Evolutionary conservation across 2,797 vertebrate species (phyloP), one percentile per base, ranked within the genome.

Genomic region (Gorsachius magnificus): DNA sequence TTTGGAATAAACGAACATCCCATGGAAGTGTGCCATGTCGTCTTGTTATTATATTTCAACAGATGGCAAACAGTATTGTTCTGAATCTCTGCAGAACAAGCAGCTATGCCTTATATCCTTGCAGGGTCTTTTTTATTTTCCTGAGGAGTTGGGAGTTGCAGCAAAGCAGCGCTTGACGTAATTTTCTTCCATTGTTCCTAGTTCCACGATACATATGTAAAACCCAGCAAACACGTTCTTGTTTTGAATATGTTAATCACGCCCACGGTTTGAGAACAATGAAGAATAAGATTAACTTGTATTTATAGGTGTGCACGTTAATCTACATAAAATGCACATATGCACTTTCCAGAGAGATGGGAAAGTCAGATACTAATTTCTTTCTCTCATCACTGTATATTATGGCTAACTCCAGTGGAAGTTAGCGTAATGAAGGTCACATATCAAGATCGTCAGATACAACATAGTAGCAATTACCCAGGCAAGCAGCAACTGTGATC

Each of bases 101-200:
- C 17, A 83, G 53, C 71, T 80, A 46, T 65, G 63, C 29, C 25
- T 74, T 74, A 25, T 85, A 80, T 45, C 36, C 33, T 88, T 89
- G 21, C 38, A 68, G 50, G n/a, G 4, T 48, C 16, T 16, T 43
- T 43, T 43, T 38, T 70, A n/a, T 68, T 87, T 88, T 86, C 64
- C 61, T 13, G 64, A 78, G 35, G 60, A 87, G 28, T 5, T 58
- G 16, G 22, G 38, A 93, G 53, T 45, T 80, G 16, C 31, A 75
- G 56, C 43, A 74, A 90, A 90, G 63, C 28, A 85, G 19, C 2
- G 1, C 14, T 89, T 77, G 7, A 53, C 77, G 56, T 46, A 50
- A 90, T 95, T 93, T 91, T 87, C 36, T 87, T 89, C 81, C 43
- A 54, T 85, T 93, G 60, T 90, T 93, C 74, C n/a, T 75, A 35